A percentile compares a stretch with the other conserved stretches of the same genome.
These are phyloP conservation scores for Delia radicum DNA, from an alignment of 1,140 invertebrate genomes.

Conservation along the genomic window DNA sequence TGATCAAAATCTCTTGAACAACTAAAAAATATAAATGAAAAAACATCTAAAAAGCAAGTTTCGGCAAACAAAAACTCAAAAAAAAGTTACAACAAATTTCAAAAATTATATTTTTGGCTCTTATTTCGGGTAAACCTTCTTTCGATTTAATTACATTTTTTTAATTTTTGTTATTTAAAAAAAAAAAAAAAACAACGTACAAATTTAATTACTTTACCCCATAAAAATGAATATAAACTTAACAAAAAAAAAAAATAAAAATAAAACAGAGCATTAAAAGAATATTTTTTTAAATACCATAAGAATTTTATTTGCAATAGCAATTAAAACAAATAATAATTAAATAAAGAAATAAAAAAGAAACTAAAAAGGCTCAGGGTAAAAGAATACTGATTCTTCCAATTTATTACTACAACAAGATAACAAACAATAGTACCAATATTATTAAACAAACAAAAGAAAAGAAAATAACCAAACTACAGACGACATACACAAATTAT, in stretches of 20 bases:
- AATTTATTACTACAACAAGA: slow-evolving; percentile 23
- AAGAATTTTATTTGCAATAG: slow-evolving; percentile 42
- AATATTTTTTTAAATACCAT: slow-evolving; percentile 28
- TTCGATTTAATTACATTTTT: slow-evolving; percentile 12
- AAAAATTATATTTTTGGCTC: slow-evolving; percentile 6
- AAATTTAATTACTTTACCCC: slow-evolving; percentile 23
- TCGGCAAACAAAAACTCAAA: slow-evolving; percentile 23
- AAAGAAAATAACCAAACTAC: slow-evolving; percentile 20
- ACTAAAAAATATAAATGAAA: not conserved
- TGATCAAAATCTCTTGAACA: not conserved
- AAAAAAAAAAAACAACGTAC: slow-evolving; percentile 1
- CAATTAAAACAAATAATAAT: slow-evolving; percentile 21
- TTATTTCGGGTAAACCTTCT: not conserved
- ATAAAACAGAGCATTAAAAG: slow-evolving; percentile 27
- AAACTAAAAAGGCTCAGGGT: slow-evolving; percentile 31
- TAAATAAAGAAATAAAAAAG: slow-evolving; percentile 25
- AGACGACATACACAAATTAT: slow-evolving; percentile 14
- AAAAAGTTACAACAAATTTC: not conserved
- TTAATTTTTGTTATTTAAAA: slow-evolving; percentile 5
- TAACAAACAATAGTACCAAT: slow-evolving; percentile 26
- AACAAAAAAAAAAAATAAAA: slow-evolving; percentile 46
- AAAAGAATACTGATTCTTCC: slow-evolving; percentile 30
- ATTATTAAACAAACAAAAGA: slow-evolving; percentile 23
- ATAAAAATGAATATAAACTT: slow-evolving; percentile 43
- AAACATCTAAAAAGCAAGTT: slow-evolving; percentile 23